phyloP scores from a whole-genome alignment of 1,140 invertebrate genomes.

The Chironomus striatipennis region DNA sequence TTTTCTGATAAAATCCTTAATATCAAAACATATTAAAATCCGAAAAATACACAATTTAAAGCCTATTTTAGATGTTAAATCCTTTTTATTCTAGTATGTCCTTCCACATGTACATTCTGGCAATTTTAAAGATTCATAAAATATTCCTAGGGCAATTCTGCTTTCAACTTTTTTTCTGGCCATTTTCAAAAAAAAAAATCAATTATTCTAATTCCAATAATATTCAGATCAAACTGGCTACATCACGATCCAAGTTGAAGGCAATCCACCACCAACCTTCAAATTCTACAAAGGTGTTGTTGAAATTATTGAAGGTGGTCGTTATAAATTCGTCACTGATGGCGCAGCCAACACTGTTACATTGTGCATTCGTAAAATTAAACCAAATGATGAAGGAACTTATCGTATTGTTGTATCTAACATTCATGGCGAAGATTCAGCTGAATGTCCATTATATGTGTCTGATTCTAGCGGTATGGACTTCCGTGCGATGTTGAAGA shows the following conservation, averaged over 20 bases:
- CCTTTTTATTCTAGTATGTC: too few species aligned
- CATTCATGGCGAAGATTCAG: constrained; percentile 86
- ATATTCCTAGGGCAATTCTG: too few species aligned
- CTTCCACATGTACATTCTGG: too few species aligned
- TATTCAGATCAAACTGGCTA: constrained; percentile 76
- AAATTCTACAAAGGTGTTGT: constrained; percentile 90
- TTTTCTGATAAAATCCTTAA: not conserved
- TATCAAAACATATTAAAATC: too few species aligned
- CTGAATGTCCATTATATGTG: constrained; percentile 91
- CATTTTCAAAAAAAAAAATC: too few species aligned
- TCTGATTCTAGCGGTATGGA: constrained; percentile 96
- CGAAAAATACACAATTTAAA: too few species aligned
- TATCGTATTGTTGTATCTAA: constrained; percentile 91
- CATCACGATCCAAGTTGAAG: constrained; percentile 79
- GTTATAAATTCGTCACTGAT: constrained; percentile 87
- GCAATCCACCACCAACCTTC: constrained; percentile 87
- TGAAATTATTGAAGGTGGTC: constrained; percentile 85
- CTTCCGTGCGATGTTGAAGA: constrained; percentile 96
- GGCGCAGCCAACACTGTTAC: constrained; percentile 82
- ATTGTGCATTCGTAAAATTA: constrained; percentile 90
- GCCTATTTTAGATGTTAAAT: too few species aligned
- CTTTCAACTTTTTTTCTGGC: too few species aligned
- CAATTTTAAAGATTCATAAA: too few species aligned
- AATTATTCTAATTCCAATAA: constrained; percentile 20
- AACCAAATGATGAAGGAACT: constrained; percentile 94